phyloP scores from a whole-genome alignment of 2,797 vertebrate genomes.

The Peromyscus aztecus region DNA sequence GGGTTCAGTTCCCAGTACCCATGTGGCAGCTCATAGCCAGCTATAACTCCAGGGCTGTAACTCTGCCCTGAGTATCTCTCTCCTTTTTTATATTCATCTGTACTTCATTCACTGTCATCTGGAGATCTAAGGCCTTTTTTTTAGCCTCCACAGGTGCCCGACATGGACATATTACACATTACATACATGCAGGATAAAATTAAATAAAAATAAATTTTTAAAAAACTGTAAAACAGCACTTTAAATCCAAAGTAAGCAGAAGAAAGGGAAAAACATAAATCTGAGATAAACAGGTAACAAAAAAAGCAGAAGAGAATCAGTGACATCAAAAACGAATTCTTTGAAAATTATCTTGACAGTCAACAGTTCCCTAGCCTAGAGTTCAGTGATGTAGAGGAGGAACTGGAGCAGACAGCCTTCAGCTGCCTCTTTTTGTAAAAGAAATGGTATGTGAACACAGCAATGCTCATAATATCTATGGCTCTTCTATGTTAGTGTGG shows the following conservation, averaged over 20 bases:
- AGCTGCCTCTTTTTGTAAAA: neutral
- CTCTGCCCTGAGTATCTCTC: neutral
- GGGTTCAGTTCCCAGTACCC: neutral
- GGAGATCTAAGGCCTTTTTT: neutral
- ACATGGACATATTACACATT: neutral
- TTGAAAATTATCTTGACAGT: neutral
- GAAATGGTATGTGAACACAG: neutral
- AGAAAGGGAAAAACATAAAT: neutral
- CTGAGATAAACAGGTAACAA: slow-evolving; percentile 37
- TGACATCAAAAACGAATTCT: neutral
- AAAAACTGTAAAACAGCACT: neutral
- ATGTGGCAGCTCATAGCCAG: too few relatives aligned
- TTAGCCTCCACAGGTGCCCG: neutral
- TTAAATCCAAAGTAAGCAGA: slow-evolving; percentile 21
- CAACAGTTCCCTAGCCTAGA: neutral
- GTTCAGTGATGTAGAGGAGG: neutral
- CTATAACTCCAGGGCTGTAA: neutral
- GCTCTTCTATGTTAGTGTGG: neutral
- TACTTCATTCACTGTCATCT: neutral
- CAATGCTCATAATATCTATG: neutral
- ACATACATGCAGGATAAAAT: neutral
- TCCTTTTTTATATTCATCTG: neutral
- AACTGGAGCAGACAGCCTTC: neutral
- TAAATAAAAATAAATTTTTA: neutral
- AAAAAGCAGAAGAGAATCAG: slow-evolving; percentile 8